Evolutionary conservation across 2,797 vertebrate genomes (phyloP), one percentile per base, ranked within the genome.

Genomic region (Intellagama lesueurii): DNA sequence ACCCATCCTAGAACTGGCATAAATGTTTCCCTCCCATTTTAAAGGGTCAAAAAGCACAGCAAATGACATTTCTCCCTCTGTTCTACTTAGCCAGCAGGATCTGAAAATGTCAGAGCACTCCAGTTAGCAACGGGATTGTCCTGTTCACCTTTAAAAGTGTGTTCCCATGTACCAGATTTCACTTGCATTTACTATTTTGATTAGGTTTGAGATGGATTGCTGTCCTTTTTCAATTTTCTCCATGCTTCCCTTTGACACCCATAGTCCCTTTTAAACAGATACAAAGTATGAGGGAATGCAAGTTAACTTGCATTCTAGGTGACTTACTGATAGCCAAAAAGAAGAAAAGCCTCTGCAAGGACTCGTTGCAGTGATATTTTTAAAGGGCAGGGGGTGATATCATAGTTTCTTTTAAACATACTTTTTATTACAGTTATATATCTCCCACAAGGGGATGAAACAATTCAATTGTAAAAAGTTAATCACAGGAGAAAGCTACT

Each of bases 401-500:
- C 88, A 91, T 73, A 89, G 91, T 76, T 94, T 84, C 32, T 89
- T 76, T 90, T 94, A 91, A 95, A 93, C 92, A 81, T 73, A 69
- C 87, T 93, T 93, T 94, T 92, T 82, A 73, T 92, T 94, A 91
- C 64, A 91, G 2, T 92, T 88, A 94, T 92, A 93, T 93, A 90
- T 60, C 82, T 95, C 28, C 5, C 89, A 94, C 94, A 93, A 94
- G 89, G 92, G 87, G 92, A 95, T 92, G 91, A 93, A 95, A 95
- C 80, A 93, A 95, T 92, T 92, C 89, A 94, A 91, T 94, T 96
- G 93, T 88, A 92, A 83, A 93, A 92, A 91, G 89, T 76, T 94
- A 94, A 95, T 95, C 91, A 93, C 92, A 94, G 78, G 87, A 94
- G 89, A 94, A 95, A 95, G 92, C 90, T 85, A 94, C 88, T 95